Base-by-base conservation (phyloP, 2,113 vertebrate genomes). In the Morone chrysops region DNA sequence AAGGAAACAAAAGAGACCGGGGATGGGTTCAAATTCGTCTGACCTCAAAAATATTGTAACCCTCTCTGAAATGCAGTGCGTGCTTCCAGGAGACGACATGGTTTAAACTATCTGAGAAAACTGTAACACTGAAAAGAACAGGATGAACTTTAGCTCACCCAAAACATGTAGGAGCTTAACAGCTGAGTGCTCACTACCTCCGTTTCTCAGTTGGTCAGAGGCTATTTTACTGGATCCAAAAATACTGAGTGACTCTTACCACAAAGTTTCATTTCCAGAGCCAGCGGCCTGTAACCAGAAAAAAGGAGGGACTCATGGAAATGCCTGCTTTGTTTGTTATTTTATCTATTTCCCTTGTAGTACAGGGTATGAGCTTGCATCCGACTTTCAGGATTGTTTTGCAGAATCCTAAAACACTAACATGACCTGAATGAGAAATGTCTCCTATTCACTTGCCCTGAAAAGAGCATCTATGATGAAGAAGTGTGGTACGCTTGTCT, bases 401-500 rank as follows among this genome's bases (percentile, higher is more conserved):
- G 59, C 68, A 74, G 72, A 80, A 78, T 63, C 40, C 66, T 82
- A 9, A 81, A 88, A 84, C 75, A 67, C 66, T n/a, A 59, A 43
- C 86, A 89, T 80, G 87, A 87, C 91, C 87, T 68, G 89, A 88
- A 91, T 90, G 80, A 82, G 75, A 82, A 93, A 86, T 81, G 79
- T 82, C 76, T 82, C 43, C 50, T 76, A 63, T 89, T 85, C 75
- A 60, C 67, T 71, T 74, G 87, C 71, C 68, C 85, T 66, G 78
- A 87, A 91, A 86, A 87, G 89, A 91, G 78, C 81, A 84, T 81
- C 84, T 79, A 62, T 60, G 89, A 90, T 84, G 89, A 91, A 92
- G 87, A 89, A 87, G 89, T 63, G 79, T 40, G 63, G 80, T 67
- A 50, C 38, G 68, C 83, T 88, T 74, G 90, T 92, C 87, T 89